These are phyloP conservation scores for Mugil cephalus DNA, from an alignment of 2,113 vertebrate species.

Conservation along the genomic window DNA sequence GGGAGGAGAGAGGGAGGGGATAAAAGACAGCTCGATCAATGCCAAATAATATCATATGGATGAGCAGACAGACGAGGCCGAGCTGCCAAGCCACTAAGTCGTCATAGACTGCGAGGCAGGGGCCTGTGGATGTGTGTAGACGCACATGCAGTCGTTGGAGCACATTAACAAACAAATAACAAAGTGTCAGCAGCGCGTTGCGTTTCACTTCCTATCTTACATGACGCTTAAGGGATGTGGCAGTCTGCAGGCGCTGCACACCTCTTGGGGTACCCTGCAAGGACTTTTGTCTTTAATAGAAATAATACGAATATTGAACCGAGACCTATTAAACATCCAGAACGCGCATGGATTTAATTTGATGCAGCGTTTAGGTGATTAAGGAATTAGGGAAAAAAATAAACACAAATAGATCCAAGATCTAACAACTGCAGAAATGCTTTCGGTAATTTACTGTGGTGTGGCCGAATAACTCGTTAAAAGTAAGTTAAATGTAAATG, in stretches of 20 bases:
- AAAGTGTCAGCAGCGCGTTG: not conserved
- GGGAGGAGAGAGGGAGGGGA: conserved; percentile 70
- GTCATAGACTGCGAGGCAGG: conserved; percentile 39
- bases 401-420: not conserved
- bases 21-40: conserved; percentile 72
- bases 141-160: not conserved
- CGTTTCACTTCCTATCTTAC: not conserved
- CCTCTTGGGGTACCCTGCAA: not conserved
- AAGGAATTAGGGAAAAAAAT: not conserved
- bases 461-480: not conserved
- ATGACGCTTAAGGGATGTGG: conserved; percentile 17
- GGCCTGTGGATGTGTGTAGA: conserved; percentile 11
- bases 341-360: not conserved
- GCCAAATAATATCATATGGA: conserved; percentile 81
- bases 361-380: not conserved
- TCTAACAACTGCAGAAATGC: too few species aligned
- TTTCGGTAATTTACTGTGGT: conserved; percentile 7
- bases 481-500: too few species aligned
- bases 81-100: conserved; percentile 57
- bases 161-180: conserved; percentile 36
- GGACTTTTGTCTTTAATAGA: not conserved
- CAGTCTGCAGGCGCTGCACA: not conserved
- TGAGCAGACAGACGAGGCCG: conserved; percentile 61
- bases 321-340: not conserved
- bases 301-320: not conserved